Conservation (phyloP, 92 coral and sea anemone genomes). For the Bergia sp. region DNA sequence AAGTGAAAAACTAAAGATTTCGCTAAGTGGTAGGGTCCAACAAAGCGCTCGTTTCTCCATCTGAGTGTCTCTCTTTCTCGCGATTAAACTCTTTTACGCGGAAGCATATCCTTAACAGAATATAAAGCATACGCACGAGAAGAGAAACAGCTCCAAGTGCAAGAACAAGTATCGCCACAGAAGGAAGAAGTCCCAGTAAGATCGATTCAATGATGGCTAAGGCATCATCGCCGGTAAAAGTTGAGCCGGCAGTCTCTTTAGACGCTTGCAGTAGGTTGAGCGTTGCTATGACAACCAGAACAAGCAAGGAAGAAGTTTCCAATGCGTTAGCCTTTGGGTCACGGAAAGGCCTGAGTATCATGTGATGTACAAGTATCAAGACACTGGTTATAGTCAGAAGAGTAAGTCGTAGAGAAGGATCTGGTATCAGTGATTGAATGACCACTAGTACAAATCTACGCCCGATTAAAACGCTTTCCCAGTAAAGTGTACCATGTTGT, state of each 20-base stretch:
- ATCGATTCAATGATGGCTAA: neutral
- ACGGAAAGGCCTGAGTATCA: conserved; percentile 46
- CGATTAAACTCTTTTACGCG: neutral
- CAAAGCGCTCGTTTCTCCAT: neutral
- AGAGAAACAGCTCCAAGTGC: neutral
- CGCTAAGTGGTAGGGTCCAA: neutral
- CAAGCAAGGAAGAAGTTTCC: conserved; percentile 40
- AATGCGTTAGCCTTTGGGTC: conserved; percentile 47
- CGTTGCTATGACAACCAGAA: conserved; percentile 45
- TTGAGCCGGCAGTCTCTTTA: neutral
- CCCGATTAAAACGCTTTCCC: conserved; percentile 62
- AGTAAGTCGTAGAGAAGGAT: conserved; percentile 23
- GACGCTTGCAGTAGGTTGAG: neutral
- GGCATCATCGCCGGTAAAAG: neutral
- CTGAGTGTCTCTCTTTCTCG: neutral
- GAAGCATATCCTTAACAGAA: neutral
- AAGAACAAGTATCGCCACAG: neutral
- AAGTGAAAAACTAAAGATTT: neutral
- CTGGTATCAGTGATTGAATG: conserved; percentile 41
- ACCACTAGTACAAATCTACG: conserved; percentile 46
- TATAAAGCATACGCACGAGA: neutral
- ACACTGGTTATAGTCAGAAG: conserved; percentile 37
- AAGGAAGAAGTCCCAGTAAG: conserved; percentile 8
- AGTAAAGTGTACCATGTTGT: conserved; percentile 47
- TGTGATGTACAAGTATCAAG: conserved; percentile 53